Evolutionary conservation across 2,113 vertebrate species (phyloP), one percentile per base, ranked within the genome.

Genomic region (Atherinomorus stipes): DNA sequence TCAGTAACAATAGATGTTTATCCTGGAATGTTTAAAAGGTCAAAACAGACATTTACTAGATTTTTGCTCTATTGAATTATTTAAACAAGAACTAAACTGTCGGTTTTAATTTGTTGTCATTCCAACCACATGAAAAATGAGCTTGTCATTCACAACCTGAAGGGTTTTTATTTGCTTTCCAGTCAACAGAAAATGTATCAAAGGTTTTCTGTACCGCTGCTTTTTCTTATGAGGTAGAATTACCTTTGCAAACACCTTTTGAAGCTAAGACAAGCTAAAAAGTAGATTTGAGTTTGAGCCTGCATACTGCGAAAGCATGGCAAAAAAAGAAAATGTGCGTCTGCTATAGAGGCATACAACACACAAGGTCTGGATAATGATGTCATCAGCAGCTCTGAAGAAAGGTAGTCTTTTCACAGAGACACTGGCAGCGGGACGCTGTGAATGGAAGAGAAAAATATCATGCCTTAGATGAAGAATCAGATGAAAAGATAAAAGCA

Each of bases 401-500:
- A 67, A 45, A 72, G 22, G 28, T 10, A n/a, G 37, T 23, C 1
- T 44, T 61, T 66, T 54, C 10, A 7, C 21, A 26, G 18, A 59
- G 52, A 54, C 42, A 25, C 53, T 47, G 57, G 51, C 25, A 62
- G 57, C 21, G 64, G 28, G 0, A 38, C 0, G 13, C 54, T 42
- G 56, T 75, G 74, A 85, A 87, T 53, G 74, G 78, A 68, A 52
- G 61, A 38, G 15, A 66, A 69, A 34, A 71, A 69, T 72, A 62
- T 70, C 5, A 3, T 1, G 16, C 16, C 42, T 37, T 23, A 67
- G 31, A 69, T 66, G 59, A 60, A 47, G 49, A 64, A 66, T 60
- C 22, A 82, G 59, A 77, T 76, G 16, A 64, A 74, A 44, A 63
- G 34, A 68, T 78, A 72, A 86, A 80, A 78, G 71, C 40, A 76